A percentile compares a stretch with the other conserved stretches of the same genome.
Evolutionary conservation across 2,113 vertebrate species (phyloP).

Genomic region (Tachysurus vachellii): DNA sequence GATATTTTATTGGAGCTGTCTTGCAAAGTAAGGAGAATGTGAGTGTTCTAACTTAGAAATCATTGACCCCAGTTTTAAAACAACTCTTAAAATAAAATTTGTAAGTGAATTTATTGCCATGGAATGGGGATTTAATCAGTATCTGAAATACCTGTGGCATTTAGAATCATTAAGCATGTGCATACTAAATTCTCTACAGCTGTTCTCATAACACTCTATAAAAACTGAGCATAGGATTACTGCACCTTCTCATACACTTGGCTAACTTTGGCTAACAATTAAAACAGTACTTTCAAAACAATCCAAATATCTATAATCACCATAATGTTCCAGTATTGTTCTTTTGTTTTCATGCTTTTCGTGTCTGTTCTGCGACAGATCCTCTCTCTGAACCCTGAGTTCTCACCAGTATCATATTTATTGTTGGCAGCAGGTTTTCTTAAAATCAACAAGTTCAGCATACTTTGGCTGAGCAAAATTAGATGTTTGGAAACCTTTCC

Average conservation of each 20-base stretch:
- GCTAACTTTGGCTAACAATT: neutral
- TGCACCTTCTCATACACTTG: neutral
- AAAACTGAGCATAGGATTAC: neutral
- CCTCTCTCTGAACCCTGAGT: constrained; percentile 5
- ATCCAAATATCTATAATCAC: too few species aligned
- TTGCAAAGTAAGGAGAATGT: neutral
- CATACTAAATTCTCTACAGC: neutral
- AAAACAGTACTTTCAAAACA: neutral
- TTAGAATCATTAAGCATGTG: neutral
- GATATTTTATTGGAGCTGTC: neutral
- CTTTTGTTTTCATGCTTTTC: neutral
- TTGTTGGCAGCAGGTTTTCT: neutral
- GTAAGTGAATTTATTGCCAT: neutral
- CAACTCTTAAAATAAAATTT: neutral
- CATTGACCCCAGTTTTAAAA: neutral
- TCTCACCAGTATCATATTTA: neutral
- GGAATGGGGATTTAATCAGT: neutral
- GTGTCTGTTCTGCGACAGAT: neutral
- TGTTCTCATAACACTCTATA: neutral
- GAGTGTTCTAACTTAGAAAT: neutral
- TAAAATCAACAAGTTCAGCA: neutral
- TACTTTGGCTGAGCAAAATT: neutral
- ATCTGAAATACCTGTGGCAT: neutral
- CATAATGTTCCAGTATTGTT: neutral
- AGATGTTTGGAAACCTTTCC: neutral